Conservation (phyloP, 1,140 invertebrate species). For the Patella vulgata region DNA sequence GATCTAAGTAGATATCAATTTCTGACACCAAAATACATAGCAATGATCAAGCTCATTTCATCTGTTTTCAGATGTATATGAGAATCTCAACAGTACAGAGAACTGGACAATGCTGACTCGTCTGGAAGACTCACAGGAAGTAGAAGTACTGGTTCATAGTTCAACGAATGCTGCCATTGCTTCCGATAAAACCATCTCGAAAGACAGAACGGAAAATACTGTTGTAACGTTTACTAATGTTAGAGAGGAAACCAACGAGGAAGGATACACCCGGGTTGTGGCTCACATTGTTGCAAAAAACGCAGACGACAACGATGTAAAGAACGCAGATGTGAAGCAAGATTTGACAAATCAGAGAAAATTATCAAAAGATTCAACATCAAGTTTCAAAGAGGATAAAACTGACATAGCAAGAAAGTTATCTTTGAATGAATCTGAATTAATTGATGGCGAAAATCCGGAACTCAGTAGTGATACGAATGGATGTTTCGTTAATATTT, state of each 20-base stretch:
- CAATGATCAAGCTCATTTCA: too few relatives aligned
- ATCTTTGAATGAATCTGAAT: constrained; percentile 8
- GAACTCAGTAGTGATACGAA: constrained; percentile 21
- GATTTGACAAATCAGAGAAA: neutral
- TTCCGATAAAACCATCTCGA: neutral
- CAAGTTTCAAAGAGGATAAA: neutral
- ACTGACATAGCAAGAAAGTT: constrained; percentile 2
- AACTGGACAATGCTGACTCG: too few relatives aligned
- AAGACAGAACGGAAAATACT: neutral
- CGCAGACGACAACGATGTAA: neutral
- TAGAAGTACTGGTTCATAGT: constrained; percentile 27
- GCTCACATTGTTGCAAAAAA: constrained; percentile 11
- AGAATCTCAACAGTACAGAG: too few relatives aligned
- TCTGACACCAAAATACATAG: too few relatives aligned
- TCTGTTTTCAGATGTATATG: too few relatives aligned
- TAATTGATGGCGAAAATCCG: constrained; percentile 3
- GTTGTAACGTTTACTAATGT: constrained; percentile 20
- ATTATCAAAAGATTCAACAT: neutral
- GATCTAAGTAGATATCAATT: too few relatives aligned
- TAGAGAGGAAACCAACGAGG: constrained; percentile 14
- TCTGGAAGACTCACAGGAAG: constrained; percentile 14
- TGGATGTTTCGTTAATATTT: constrained; percentile 39
- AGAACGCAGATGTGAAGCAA: neutral
- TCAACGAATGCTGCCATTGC: too few relatives aligned
- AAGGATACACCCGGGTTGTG: constrained; percentile 21